Evolutionary conservation across 2,888 invertebrate species (phyloP).

Genomic region (Eristalis pertinax): DNA sequence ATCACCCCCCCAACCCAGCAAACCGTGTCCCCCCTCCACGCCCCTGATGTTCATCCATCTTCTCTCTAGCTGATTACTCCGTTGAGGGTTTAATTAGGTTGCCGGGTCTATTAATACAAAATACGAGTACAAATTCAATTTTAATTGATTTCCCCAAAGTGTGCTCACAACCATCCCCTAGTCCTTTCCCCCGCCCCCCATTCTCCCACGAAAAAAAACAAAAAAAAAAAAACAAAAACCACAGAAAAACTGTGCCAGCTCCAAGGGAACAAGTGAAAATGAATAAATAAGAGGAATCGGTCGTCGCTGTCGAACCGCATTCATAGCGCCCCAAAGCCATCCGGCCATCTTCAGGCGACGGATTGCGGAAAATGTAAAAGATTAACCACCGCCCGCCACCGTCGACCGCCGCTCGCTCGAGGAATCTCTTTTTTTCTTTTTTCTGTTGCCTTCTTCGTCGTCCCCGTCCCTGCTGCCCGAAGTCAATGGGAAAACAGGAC

Average conservation of each 20-base stretch:
- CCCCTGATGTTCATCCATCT: background rate
- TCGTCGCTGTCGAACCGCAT: background rate
- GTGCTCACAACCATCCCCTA: conserved; percentile 6
- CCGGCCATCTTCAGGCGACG: background rate
- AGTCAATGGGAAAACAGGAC: conserved; percentile 43
- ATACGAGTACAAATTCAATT: conserved; percentile 38
- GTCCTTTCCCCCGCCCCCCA: background rate
- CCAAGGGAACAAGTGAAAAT: conserved; percentile 1
- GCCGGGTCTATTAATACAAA: conserved; percentile 28
- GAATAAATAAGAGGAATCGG: conserved; percentile 18
- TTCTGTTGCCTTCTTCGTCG: no score
- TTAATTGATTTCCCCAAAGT: conserved; percentile 53
- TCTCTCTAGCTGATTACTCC: conserved; percentile 12
- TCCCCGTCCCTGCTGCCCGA: background rate
- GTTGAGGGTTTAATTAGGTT: conserved; percentile 44
- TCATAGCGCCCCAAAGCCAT: background rate
- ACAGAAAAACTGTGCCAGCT: conserved; percentile 19
- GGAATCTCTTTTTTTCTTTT: no score
- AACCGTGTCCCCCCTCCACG: background rate
- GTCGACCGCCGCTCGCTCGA: background rate
- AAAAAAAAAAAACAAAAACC: background rate
- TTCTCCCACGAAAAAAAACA: background rate
- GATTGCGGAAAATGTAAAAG: conserved; percentile 22
- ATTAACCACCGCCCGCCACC: conserved; percentile 13
- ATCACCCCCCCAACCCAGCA: background rate